Evolutionary conservation across 2,797 vertebrate genomes (phyloP).

Genomic region (Eulemur coronatus): DNA sequence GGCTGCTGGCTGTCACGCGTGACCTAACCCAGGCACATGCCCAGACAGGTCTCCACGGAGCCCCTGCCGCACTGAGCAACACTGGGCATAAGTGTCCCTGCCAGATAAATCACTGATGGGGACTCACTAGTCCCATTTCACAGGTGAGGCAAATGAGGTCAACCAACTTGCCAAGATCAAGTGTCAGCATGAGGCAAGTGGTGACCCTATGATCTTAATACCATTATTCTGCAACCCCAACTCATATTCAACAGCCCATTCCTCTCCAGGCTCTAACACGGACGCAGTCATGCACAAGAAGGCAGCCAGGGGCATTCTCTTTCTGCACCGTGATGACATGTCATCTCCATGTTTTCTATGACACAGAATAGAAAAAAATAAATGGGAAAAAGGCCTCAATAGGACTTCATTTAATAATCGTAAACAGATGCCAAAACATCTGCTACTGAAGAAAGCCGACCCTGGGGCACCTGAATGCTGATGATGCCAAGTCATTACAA

Average conservation of each 20-base stretch:
- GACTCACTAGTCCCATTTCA: not conserved
- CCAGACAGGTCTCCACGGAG: not conserved
- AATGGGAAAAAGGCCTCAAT: not conserved
- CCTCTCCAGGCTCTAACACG: not conserved
- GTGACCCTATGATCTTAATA: not conserved
- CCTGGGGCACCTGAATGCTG: not conserved
- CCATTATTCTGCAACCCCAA: not conserved
- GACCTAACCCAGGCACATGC: not conserved
- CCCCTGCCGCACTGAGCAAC: not conserved
- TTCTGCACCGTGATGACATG: not conserved
- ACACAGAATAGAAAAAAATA: not conserved
- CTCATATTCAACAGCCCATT: not conserved
- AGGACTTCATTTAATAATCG: not conserved
- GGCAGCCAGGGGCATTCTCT: not conserved
- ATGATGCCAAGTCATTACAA: not conserved
- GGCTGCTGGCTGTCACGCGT: not conserved
- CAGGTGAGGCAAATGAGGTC: not conserved
- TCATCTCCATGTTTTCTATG: not conserved
- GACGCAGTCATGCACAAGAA: not conserved
- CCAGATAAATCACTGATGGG: not conserved
- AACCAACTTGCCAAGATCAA: not conserved
- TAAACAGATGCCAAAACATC: not conserved
- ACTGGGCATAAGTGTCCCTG: not conserved
- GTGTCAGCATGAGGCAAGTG: not conserved
- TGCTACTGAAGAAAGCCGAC: not conserved